A percentile compares a stretch with the other conserved stretches of the same genome.
These are phyloP conservation scores for Zaprionus kolodkinae DNA, from an alignment of 1,140 invertebrate species.

Conservation along the genomic window DNA sequence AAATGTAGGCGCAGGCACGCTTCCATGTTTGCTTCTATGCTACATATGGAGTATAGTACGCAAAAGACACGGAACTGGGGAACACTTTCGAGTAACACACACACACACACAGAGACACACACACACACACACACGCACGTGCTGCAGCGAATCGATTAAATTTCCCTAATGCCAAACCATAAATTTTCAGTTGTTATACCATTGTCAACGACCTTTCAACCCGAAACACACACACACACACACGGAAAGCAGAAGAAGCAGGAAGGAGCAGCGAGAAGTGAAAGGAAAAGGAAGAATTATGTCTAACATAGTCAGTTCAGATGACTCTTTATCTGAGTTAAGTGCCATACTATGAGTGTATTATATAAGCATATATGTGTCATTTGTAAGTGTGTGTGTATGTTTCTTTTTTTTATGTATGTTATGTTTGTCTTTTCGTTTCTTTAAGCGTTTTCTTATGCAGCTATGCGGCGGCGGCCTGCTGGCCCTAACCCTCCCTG, in stretches of 20 bases:
- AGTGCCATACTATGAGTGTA: constrained; percentile 52
- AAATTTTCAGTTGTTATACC: constrained; percentile 64
- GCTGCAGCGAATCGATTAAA: constrained; percentile 73
- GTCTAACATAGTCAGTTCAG: constrained; percentile 65
- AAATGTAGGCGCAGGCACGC: constrained; percentile 29
- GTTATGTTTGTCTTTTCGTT: constrained; percentile 46
- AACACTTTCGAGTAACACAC: constrained; percentile 32
- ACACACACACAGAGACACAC: too few species aligned
- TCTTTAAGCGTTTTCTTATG: constrained; percentile 36
- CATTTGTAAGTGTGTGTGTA: constrained; percentile 17
- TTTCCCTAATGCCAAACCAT: constrained; percentile 74
- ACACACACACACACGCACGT: constrained; percentile 24
- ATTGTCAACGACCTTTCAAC: constrained; percentile 78
- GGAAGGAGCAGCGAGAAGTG: background rate
- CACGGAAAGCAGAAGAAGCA: background rate
- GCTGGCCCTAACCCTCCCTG: background rate
- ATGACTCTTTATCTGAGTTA: constrained; percentile 68
- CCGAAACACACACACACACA: constrained; percentile 8
- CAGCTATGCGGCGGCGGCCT: constrained; percentile 23
- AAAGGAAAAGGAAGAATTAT: constrained; percentile 57
- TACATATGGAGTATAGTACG: background rate
- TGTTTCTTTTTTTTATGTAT: background rate
- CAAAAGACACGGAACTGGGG: background rate
- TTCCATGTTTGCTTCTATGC: constrained; percentile 15
- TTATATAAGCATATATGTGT: constrained; percentile 33